These are phyloP conservation scores for Cnemophilus loriae DNA, from an alignment of 2,113 vertebrate genomes.

Conservation along the genomic window DNA sequence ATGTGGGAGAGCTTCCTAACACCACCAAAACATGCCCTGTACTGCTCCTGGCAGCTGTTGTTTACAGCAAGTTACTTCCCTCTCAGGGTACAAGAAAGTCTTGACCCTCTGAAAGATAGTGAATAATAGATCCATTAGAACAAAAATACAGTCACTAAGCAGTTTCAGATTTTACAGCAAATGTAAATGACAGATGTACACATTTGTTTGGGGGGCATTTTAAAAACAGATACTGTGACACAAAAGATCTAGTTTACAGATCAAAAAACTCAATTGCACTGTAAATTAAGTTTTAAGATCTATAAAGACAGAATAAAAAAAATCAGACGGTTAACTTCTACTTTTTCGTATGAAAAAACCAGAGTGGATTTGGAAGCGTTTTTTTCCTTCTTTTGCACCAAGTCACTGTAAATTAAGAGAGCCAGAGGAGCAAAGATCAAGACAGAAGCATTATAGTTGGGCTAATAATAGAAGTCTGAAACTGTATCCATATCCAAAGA, in stretches of 20 bases:
- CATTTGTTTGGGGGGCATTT: neutral
- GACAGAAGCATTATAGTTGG: neutral
- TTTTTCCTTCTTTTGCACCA: neutral
- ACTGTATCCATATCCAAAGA: neutral
- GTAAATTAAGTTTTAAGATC: neutral
- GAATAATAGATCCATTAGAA: neutral
- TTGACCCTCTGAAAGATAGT: neutral
- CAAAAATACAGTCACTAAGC: neutral
- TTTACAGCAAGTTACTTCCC: neutral
- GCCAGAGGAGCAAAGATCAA: neutral
- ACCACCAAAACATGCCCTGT: neutral
- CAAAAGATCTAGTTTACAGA: neutral
- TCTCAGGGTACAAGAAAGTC: neutral
- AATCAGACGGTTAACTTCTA: neutral
- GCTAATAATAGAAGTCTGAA: constrained; percentile 19
- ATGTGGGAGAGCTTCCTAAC: neutral
- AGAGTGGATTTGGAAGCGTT: fast-evolving
- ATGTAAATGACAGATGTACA: neutral
- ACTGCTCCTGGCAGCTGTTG: neutral
- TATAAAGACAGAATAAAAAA: neutral
- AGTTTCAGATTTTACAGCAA: neutral
- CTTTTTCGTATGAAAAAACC: neutral
- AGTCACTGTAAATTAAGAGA: neutral
- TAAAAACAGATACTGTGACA: neutral
- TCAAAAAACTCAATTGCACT: neutral